Percentiles rank a stretch among this genome's conserved stretches.
Evolutionary conservation across 1,140 invertebrate genomes (phyloP).

Genomic region (Conus betulinus): DNA sequence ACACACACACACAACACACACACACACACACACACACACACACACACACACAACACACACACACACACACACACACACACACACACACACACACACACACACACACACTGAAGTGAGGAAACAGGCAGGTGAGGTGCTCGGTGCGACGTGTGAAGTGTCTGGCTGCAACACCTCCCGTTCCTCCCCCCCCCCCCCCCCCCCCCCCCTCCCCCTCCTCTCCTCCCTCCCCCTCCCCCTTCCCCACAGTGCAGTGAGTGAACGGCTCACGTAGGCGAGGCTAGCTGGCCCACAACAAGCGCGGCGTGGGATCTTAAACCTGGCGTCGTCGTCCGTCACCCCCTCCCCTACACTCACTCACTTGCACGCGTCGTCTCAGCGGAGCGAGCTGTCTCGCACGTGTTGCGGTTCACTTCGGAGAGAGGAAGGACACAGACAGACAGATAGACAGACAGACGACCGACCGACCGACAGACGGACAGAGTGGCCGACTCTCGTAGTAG

Average conservation of each 20-base stretch:
- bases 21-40: background rate
- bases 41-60: background rate
- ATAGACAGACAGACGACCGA: no score
- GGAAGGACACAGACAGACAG: no score
- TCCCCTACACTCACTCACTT: background rate
- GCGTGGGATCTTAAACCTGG: background rate
- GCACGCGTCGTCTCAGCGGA: background rate
- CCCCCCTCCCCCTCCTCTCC: no score
- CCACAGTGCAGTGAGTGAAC: background rate
- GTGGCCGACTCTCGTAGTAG: no score
- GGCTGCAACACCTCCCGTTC: no score
- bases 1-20: no score
- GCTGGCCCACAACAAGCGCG: background rate
- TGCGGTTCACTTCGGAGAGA: background rate
- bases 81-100: background rate
- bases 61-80: background rate
- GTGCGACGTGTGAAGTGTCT: background rate
- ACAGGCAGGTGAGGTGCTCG: background rate
- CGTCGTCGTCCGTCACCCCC: background rate
- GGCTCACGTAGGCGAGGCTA: background rate
- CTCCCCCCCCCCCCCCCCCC: no score
- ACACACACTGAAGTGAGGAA: no score
- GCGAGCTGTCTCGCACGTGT: background rate
- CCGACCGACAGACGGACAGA: no score
- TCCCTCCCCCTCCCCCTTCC: no score